Percentiles rank a stretch among this genome's conserved stretches.
These are phyloP conservation scores for Amphiprion ocellaris DNA, from an alignment of 2,113 vertebrate genomes.

Conservation along the genomic window DNA sequence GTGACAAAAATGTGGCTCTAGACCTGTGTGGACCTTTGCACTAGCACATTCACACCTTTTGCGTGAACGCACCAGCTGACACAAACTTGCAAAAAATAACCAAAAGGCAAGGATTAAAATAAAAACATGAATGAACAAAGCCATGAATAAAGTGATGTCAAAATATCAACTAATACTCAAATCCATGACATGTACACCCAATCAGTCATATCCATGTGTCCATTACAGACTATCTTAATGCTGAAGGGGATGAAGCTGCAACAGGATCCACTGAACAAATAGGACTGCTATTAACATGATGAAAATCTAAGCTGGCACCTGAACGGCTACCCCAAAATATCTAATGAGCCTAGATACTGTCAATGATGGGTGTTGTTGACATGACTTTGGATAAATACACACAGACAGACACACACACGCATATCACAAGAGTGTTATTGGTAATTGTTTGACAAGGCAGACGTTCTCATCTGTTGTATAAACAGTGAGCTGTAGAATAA, in stretches of 20 bases:
- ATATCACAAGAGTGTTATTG: neutral
- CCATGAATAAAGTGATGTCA: too few relatives aligned
- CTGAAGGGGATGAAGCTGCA: neutral
- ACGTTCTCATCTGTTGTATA: slow-evolving; percentile 29
- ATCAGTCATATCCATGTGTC: neutral
- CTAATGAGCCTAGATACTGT: slow-evolving; percentile 38
- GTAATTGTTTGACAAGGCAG: slow-evolving; percentile 54
- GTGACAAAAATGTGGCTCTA: too few relatives aligned
- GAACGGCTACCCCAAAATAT: slow-evolving; percentile 20
- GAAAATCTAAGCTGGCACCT: slow-evolving; percentile 31
- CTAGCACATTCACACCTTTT: too few relatives aligned
- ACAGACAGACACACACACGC: neutral
- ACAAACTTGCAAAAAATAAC: too few relatives aligned
- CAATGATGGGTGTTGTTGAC: slow-evolving; percentile 27
- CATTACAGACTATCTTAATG: neutral
- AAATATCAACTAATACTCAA: too few relatives aligned
- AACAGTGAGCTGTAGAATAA: slow-evolving; percentile 43
- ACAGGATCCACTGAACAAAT: neutral
- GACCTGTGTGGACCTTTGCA: too few relatives aligned
- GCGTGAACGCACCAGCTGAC: too few relatives aligned
- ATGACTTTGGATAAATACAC: slow-evolving; percentile 12
- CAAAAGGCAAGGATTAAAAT: too few relatives aligned
- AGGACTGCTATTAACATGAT: slow-evolving; percentile 18
- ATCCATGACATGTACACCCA: too few relatives aligned
- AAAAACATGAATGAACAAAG: too few relatives aligned